phyloP scores from a whole-genome alignment of 2,888 invertebrate genomes.

The Drosophila robusta region DNA sequence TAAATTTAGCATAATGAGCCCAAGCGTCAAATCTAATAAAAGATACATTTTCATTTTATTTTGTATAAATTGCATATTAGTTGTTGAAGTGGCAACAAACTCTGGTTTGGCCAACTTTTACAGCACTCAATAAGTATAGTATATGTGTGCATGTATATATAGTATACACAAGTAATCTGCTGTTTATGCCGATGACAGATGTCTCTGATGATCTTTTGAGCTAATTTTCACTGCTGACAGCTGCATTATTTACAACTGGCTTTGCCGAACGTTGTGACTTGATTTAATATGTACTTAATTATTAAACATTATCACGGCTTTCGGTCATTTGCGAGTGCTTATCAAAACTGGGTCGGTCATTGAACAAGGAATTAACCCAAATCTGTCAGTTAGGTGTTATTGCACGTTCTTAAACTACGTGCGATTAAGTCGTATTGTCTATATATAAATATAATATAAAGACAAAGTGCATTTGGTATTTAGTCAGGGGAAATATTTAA shows the following conservation, averaged over 20 bases:
- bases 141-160: background rate
- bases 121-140: background rate
- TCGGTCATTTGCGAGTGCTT: constrained; percentile 44
- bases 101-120: background rate
- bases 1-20: constrained; percentile 45
- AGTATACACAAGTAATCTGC: constrained; percentile 3
- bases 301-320: constrained; percentile 41
- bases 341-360: constrained; percentile 61
- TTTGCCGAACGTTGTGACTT: constrained; percentile 21
- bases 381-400: constrained; percentile 60
- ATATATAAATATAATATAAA: background rate
- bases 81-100: background rate
- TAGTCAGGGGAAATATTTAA: background rate
- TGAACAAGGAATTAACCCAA: constrained; percentile 72
- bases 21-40: constrained; percentile 15
- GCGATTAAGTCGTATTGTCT: constrained; percentile 34
- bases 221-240: constrained; percentile 43
- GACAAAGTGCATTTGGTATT: constrained; percentile 28
- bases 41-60: background rate
- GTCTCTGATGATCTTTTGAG: constrained; percentile 30
- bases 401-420: constrained; percentile 23
- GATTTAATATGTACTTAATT: constrained; percentile 15
- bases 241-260: constrained; percentile 41
- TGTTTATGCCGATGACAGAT: background rate
- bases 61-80: background rate